phyloP scores from a whole-genome alignment of 2,797 vertebrate genomes.

The Anableps anableps region DNA sequence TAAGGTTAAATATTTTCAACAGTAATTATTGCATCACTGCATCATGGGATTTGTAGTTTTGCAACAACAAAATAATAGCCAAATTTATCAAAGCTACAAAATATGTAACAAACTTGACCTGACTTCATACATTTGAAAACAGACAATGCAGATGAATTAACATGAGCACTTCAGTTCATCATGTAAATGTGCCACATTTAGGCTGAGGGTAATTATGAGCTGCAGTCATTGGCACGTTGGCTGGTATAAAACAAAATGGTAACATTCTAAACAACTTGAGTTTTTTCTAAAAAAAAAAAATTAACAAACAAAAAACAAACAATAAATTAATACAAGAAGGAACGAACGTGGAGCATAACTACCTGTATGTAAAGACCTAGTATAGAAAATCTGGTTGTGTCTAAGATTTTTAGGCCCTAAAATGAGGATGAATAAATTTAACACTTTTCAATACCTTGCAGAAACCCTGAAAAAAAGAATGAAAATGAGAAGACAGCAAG shows the following conservation, averaged over 20 bases:
- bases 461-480: constrained; percentile 22
- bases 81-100: background rate
- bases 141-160: background rate
- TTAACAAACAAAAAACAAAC: background rate
- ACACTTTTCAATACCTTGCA: background rate
- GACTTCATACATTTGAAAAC: background rate
- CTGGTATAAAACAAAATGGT: background rate
- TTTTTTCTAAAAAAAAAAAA: background rate
- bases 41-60: background rate
- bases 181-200: too few relatives aligned
- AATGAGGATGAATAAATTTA: background rate
- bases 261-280: background rate
- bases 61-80: background rate
- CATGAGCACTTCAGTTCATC: background rate
- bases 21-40: background rate
- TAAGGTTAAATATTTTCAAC: background rate
- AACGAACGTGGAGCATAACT: background rate
- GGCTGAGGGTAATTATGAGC: background rate
- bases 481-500: constrained; percentile 38
- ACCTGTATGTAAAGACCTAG: background rate
- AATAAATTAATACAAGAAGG: background rate
- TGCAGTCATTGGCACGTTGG: background rate
- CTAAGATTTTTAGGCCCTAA: background rate
- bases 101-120: background rate
- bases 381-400: background rate